Base-by-base conservation (phyloP, 1,140 invertebrate genomes). In the Lepeophtheirus salmonis region DNA sequence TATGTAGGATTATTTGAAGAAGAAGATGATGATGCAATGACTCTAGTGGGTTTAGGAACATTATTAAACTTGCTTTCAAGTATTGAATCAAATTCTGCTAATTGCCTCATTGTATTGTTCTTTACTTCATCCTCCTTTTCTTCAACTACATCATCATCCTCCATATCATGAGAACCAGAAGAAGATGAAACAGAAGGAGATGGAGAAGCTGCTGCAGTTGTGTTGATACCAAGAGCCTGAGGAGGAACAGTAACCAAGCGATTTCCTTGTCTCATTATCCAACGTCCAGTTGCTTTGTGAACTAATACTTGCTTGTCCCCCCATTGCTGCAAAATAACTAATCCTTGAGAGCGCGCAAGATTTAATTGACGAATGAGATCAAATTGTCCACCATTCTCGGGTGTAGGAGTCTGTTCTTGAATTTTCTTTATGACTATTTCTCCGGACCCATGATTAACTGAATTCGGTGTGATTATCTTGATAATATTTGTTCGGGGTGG, bases 71-170 rank as follows among this genome's bases (percentile, higher is more conserved):
- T 52, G 50, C 50, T 52, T 16, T 52, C 50, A 4, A 52, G 50
- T 6, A 52, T 52, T 12, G 50, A 52, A 16, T 52, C 50, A 52
- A 52, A 52, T 22, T 52, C 50, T 52, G 50, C 50, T 16, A 52
- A 22, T 16, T 52, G 50, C 50, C 16, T 22, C 12, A 52, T 12
- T 10, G 50, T 52, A 21, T 16, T 52, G n/a, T 16, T 18, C 16
- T 52, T 52, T 16, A 10, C 21, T 16, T 16, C 20, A 12, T 16
- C 50, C 4, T 13, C 21, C 10, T 16, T 16, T 12, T 22, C 50
- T 18, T 12, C 21, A 4, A 21, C 50, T n/a, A 10, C 30, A 6
- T 41, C 30, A 6, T 41, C 30, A 6, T 41, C 30, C n/a, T 41
- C 30, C n/a, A 10, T n/a, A 6, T 41, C 30, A 6, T 41, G 6